Evolutionary conservation across 2,113 vertebrate genomes (phyloP).

Genomic region (Spizaetus ornatus): DNA sequence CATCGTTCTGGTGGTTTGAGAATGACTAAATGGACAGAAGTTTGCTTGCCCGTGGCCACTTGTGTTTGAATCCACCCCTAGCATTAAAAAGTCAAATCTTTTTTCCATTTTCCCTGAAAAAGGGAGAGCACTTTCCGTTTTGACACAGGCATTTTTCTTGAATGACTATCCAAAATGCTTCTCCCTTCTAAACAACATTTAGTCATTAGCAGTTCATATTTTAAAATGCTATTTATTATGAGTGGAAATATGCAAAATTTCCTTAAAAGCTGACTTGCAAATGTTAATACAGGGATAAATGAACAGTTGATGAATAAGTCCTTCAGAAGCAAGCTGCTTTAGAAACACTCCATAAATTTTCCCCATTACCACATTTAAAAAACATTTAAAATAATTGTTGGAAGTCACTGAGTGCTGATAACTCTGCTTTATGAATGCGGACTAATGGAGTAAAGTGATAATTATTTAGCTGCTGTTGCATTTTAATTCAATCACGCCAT

Average conservation of each 20-base stretch:
- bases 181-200: background rate
- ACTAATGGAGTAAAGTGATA: conserved; percentile 41
- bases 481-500: conserved; percentile 5
- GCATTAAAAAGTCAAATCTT: background rate
- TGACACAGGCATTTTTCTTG: background rate
- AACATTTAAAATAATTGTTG: conserved; percentile 63
- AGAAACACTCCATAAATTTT: conserved; percentile 61
- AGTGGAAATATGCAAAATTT: conserved; percentile 17
- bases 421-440: conserved; percentile 51
- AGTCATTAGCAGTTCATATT: conserved; percentile 10
- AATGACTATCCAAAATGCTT: background rate
- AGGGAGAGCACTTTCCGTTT: background rate
- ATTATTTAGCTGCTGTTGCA: conserved; percentile 51
- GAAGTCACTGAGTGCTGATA: conserved; percentile 56
- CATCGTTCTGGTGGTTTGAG: background rate
- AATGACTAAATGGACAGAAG: background rate
- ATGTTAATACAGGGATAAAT: conserved; percentile 56
- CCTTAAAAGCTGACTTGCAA: conserved; percentile 47
- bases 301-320: conserved; percentile 62
- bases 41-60: background rate
- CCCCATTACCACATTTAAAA: conserved; percentile 62
- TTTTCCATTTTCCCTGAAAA: background rate
- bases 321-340: conserved; percentile 48
- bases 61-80: background rate
- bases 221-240: conserved; percentile 42